Conservation (phyloP, 2,797 vertebrate species). For the Pipistrellus pygmaeus region DNA sequence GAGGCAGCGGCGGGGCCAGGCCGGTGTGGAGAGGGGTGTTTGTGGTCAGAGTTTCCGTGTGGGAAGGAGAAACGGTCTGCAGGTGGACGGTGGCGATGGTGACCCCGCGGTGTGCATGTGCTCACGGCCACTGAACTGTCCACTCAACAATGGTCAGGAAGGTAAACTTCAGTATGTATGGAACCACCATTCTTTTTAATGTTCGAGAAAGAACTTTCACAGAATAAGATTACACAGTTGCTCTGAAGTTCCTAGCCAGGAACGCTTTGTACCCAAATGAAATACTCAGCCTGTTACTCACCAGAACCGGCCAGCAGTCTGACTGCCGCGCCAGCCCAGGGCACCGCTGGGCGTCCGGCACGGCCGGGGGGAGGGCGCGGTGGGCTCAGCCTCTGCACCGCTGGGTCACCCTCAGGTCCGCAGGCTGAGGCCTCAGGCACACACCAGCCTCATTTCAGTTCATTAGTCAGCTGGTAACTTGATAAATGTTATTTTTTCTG, state of each 20-base stretch:
- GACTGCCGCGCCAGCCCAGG: not conserved
- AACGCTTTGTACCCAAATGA: not conserved
- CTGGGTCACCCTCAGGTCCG: not conserved
- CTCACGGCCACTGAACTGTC: not conserved
- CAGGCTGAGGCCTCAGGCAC: not conserved
- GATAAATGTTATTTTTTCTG: not conserved
- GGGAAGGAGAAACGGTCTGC: not conserved
- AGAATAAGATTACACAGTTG: not conserved
- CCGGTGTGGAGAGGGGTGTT: not conserved
- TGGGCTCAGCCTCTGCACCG: not conserved
- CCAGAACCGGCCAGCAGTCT: not conserved
- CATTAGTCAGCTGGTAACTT: not conserved
- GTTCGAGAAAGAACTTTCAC: not conserved
- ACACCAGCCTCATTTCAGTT: not conserved
- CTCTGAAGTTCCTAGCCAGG: not conserved
- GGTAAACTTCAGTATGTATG: not conserved
- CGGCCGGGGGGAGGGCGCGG: not conserved
- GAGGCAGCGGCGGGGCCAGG: not conserved
- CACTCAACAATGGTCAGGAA: not conserved
- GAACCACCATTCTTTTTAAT: not conserved
- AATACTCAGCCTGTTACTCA: not conserved
- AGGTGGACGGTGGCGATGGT: not conserved
- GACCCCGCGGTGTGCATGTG: not conserved
- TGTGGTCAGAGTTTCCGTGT: not conserved
- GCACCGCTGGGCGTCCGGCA: not conserved